phyloP scores from a whole-genome alignment of 1,140 invertebrate genomes.

The Scaptodrosophila lebanonensis region DNA sequence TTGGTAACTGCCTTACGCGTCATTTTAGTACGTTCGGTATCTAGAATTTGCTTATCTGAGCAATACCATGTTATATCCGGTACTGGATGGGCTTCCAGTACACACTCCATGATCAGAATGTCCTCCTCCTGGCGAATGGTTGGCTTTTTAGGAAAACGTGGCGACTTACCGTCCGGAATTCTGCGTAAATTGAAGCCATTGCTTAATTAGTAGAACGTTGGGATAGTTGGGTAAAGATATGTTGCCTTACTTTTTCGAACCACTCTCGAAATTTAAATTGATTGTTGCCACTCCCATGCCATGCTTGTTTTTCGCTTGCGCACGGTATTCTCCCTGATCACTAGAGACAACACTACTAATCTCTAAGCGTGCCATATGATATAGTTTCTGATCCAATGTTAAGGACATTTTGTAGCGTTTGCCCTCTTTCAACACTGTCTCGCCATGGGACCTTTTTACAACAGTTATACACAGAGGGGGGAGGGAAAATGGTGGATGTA shows the following conservation, averaged over 20 bases:
- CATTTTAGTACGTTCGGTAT: constrained; percentile 91
- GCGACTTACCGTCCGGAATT: constrained; percentile 96
- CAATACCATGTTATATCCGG: constrained; percentile 98
- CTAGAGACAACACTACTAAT: constrained; percentile 88
- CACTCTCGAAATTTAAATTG: constrained; percentile 96
- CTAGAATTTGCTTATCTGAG: constrained; percentile 87
- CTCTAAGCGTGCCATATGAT: constrained; percentile 91
- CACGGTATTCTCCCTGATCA: constrained; percentile 96
- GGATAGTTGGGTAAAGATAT: constrained; percentile 28
- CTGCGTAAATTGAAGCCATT: constrained; percentile 78
- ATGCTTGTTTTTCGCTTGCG: constrained; percentile 92
- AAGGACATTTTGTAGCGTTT: constrained; percentile 87
- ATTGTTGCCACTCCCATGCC: constrained; percentile 96
- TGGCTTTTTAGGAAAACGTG: constrained; percentile 97
- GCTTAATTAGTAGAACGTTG: constrained; percentile 7
- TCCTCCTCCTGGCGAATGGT: constrained; percentile 97
- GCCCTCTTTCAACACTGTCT: constrained; percentile 86
- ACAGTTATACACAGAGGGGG: constrained; percentile 21
- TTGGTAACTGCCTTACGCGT: constrained; percentile 89
- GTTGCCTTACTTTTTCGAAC: constrained; percentile 88
- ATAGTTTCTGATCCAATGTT: constrained; percentile 91
- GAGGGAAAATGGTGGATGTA: constrained; percentile 9
- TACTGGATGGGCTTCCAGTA: constrained; percentile 94
- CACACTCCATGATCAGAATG: constrained; percentile 95
- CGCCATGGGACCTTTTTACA: constrained; percentile 87